Evolutionary conservation across 2,888 invertebrate species (phyloP).

Genomic region (Sesia bembeciformis): DNA sequence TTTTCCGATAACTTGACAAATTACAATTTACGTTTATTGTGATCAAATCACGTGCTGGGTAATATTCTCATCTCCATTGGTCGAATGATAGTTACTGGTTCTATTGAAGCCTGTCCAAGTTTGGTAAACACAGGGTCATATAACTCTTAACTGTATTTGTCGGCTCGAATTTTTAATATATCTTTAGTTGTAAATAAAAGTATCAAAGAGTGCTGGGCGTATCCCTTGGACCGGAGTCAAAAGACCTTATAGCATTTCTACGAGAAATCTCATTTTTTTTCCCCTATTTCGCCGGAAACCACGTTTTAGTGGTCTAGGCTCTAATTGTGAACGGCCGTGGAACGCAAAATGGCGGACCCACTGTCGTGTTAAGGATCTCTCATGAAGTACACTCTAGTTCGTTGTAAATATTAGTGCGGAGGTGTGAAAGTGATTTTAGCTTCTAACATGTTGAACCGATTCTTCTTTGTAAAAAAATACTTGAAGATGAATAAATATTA

Average conservation of each 20-base stretch:
- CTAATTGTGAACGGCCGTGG: too few species aligned
- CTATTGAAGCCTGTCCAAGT: not conserved
- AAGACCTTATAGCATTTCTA: slow-evolving; percentile 11
- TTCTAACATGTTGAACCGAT: slow-evolving; percentile 32
- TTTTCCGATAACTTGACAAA: too few species aligned
- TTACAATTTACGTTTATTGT: too few species aligned
- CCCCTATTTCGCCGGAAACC: slow-evolving; percentile 1
- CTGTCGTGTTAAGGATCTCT: slow-evolving; percentile 6
- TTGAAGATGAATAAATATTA: slow-evolving; percentile 55
- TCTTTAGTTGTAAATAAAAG: not conserved
- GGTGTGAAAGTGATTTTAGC: slow-evolving; percentile 9
- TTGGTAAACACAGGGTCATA: not conserved
- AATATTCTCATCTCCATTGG: too few species aligned
- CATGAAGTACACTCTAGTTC: slow-evolving; percentile 21
- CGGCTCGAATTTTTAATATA: not conserved
- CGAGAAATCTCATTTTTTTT: slow-evolving; percentile 15
- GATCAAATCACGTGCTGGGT: too few species aligned
- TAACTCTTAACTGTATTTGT: not conserved
- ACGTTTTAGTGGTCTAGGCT: slow-evolving; percentile 11
- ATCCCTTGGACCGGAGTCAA: not conserved
- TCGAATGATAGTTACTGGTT: not conserved
- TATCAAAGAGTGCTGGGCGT: not conserved
- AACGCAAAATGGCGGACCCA: not conserved
- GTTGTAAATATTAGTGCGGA: slow-evolving; percentile 21
- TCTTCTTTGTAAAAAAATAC: slow-evolving; percentile 43